Evolutionary conservation across 1,140 invertebrate species (phyloP).

Genomic region (Neelides sp.): DNA sequence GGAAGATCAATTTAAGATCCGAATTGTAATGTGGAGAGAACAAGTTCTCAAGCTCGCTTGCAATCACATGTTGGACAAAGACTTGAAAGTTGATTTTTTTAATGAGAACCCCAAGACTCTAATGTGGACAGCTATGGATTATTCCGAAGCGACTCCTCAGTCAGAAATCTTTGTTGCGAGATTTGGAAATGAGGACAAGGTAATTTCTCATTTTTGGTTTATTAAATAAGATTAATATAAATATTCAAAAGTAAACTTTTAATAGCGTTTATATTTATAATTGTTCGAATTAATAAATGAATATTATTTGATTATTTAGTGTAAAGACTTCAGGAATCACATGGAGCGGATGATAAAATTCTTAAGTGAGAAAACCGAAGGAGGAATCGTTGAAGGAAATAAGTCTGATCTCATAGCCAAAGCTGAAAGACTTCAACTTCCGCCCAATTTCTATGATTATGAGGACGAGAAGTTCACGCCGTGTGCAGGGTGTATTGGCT

Average conservation of each 20-base stretch:
- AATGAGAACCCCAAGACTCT: constrained; percentile 50
- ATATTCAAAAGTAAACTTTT: no score
- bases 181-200: constrained; percentile 54
- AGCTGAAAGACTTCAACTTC: constrained; percentile 3
- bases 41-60: constrained; percentile 61
- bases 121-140: constrained; percentile 62
- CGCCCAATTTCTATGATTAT: not conserved
- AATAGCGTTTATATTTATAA: no score
- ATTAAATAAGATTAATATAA: no score
- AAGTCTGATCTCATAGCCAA: not conserved
- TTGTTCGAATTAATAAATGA: no score
- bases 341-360: no score
- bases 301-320: no score
- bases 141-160: constrained; percentile 32
- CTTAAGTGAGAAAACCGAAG: no score
- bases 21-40: constrained; percentile 62
- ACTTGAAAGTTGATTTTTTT: constrained; percentile 49
- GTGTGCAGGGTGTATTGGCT: constrained; percentile 5
- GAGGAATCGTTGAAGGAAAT: no score
- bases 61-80: constrained; percentile 52
- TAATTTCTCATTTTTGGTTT: no score
- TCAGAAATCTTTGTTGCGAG: constrained; percentile 55
- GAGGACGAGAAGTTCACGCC: not conserved
- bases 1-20: constrained; percentile 44
- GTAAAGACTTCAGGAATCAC: no score